These are phyloP conservation scores for Apteryx owenii DNA, from an alignment of 2,113 vertebrate species.

Conservation along the genomic window DNA sequence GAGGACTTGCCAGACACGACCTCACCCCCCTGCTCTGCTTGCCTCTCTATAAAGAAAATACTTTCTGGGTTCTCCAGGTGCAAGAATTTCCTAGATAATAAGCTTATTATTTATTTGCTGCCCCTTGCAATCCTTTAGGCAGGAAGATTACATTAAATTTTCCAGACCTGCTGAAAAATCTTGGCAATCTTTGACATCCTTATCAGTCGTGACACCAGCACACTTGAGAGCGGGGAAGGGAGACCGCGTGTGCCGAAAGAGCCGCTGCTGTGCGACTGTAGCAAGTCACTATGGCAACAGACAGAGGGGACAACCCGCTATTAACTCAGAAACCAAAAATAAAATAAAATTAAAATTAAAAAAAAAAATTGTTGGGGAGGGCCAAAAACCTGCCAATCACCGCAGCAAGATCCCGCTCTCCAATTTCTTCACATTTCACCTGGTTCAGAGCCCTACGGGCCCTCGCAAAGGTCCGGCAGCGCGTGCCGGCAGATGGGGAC, in stretches of 20 bases:
- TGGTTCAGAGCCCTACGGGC: not conserved
- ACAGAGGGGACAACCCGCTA: slow-evolving; percentile 50
- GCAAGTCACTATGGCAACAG: slow-evolving; percentile 78
- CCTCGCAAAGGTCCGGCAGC: not conserved
- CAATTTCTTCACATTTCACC: not conserved
- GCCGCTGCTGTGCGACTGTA: slow-evolving; percentile 19
- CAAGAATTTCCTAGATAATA: not conserved
- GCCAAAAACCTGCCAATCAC: too few relatives aligned
- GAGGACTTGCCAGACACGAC: not conserved
- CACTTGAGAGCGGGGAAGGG: not conserved
- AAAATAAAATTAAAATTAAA: not conserved
- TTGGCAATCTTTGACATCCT: slow-evolving; percentile 19
- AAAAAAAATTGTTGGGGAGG: not conserved
- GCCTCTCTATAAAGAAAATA: not conserved
- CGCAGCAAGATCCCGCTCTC: not conserved
- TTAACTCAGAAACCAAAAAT: not conserved
- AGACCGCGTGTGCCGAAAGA: not conserved
- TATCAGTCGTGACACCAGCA: slow-evolving; percentile 10
- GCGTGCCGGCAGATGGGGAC: too few relatives aligned
- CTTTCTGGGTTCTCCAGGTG: not conserved
- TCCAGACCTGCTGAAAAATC: not conserved
- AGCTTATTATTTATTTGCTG: not conserved
- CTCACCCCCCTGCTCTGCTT: not conserved
- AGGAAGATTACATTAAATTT: not conserved
- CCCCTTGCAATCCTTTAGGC: not conserved